These are phyloP conservation scores for Philonicus albiceps DNA, from an alignment of 2,888 invertebrate genomes.

Conservation along the genomic window DNA sequence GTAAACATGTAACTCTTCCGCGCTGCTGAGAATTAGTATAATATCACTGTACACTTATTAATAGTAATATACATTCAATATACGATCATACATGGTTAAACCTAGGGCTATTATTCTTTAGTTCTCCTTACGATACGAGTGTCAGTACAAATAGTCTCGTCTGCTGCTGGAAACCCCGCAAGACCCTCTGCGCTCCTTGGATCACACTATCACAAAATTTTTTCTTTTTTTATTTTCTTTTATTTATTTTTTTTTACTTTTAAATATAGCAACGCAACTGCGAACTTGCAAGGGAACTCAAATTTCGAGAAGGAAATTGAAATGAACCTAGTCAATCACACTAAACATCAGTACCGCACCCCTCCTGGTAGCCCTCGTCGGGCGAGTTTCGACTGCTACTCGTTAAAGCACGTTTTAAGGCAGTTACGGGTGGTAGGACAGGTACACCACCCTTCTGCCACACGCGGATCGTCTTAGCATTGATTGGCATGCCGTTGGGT, in stretches of 20 bases:
- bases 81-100: constrained; percentile 27
- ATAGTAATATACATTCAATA: constrained; percentile 30
- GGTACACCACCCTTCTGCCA: constrained; percentile 87
- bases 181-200: not conserved
- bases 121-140: constrained; percentile 44
- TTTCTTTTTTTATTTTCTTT: constrained; percentile 35
- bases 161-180: not conserved
- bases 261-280: not conserved
- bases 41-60: constrained; percentile 33
- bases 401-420: constrained; percentile 82
- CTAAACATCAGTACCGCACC: constrained; percentile 90
- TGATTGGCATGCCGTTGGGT: constrained; percentile 65
- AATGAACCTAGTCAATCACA: constrained; percentile 19
- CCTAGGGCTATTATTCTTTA: constrained; percentile 16
- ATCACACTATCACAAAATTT: constrained; percentile 49
- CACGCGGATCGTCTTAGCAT: constrained; percentile 82
- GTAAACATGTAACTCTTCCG: constrained; percentile 20
- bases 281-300: not conserved
- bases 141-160: constrained; percentile 51
- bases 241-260: not conserved
- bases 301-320: not conserved
- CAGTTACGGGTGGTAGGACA: constrained; percentile 84
- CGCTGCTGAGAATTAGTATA: constrained; percentile 1
- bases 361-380: constrained; percentile 92
- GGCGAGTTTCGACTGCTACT: constrained; percentile 85